These are phyloP conservation scores for Onychostoma macrolepis DNA, from an alignment of 2,113 vertebrate genomes.

Conservation along the genomic window DNA sequence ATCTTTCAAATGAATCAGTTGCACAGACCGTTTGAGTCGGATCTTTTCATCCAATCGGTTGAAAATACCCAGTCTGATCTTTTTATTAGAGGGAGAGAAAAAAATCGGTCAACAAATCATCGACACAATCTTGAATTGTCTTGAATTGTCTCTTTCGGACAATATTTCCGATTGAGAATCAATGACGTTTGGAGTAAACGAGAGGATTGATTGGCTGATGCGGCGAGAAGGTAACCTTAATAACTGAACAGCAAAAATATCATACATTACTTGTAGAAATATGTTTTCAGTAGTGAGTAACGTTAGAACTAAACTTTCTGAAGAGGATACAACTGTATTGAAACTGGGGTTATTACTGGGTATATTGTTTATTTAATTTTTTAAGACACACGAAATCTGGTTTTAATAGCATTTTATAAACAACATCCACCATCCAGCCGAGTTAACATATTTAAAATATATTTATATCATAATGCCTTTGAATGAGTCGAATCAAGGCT, in stretches of 20 bases:
- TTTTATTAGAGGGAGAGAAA: neutral
- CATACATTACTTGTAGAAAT: neutral
- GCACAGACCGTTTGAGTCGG: neutral
- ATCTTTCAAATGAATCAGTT: neutral
- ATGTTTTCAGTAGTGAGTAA: neutral
- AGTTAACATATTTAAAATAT: neutral
- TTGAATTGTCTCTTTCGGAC: neutral
- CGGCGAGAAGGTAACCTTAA: neutral
- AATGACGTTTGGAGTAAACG: neutral
- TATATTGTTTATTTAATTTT: neutral
- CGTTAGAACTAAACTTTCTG: neutral
- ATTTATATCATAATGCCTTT: no score
- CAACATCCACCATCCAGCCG: neutral
- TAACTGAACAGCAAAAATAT: neutral
- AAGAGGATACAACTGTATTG: neutral
- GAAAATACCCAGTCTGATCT: no score
- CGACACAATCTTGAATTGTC: no score
- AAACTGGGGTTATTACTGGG: neutral
- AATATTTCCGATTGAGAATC: neutral
- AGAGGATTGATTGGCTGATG: neutral
- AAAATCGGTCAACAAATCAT: neutral
- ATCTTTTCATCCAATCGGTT: no score
- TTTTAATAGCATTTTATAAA: neutral
- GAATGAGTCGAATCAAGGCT: no score
- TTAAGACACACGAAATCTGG: neutral